phyloP scores from a whole-genome alignment of 1,140 invertebrate species.

The Eueides isabella region DNA sequence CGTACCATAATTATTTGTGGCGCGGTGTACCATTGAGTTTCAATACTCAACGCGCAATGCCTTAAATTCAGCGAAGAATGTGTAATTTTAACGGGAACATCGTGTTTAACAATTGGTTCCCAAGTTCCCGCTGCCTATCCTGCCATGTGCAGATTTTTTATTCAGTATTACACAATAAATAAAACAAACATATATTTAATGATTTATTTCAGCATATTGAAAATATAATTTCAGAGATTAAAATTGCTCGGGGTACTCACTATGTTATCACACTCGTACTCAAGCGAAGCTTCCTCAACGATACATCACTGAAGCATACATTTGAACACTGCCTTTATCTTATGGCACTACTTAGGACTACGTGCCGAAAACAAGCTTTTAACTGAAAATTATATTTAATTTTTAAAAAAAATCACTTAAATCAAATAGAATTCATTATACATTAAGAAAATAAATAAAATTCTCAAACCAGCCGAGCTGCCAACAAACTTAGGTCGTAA shows the following conservation, averaged over 20 bases:
- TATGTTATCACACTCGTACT: slow-evolving; percentile 53
- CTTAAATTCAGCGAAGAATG: too few species aligned
- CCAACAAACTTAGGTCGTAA: slow-evolving; percentile 41
- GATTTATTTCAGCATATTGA: slow-evolving; percentile 59
- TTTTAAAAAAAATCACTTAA: background rate
- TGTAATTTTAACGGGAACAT: too few species aligned
- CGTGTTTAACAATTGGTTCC: too few species aligned
- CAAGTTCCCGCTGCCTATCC: too few species aligned
- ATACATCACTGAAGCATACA: slow-evolving; percentile 29
- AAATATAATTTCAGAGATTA: slow-evolving; percentile 63
- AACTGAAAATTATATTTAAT: background rate
- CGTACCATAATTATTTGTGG: too few species aligned
- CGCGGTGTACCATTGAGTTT: too few species aligned
- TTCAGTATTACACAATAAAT: slow-evolving; percentile 5
- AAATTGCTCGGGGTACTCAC: slow-evolving; percentile 44
- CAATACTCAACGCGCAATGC: too few species aligned
- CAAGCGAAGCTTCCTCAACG: slow-evolving; percentile 50
- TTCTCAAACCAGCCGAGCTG: slow-evolving; percentile 46
- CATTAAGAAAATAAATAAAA: slow-evolving; percentile 13
- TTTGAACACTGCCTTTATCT: slow-evolving; percentile 37
- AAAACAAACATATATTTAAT: slow-evolving; percentile 39
- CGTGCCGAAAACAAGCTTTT: slow-evolving; percentile 18
- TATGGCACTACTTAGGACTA: slow-evolving; percentile 47
- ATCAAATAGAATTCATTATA: background rate
- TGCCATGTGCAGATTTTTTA: too few species aligned